Base-by-base conservation (phyloP, 2,113 vertebrate genomes). In the Otis tarda region DNA sequence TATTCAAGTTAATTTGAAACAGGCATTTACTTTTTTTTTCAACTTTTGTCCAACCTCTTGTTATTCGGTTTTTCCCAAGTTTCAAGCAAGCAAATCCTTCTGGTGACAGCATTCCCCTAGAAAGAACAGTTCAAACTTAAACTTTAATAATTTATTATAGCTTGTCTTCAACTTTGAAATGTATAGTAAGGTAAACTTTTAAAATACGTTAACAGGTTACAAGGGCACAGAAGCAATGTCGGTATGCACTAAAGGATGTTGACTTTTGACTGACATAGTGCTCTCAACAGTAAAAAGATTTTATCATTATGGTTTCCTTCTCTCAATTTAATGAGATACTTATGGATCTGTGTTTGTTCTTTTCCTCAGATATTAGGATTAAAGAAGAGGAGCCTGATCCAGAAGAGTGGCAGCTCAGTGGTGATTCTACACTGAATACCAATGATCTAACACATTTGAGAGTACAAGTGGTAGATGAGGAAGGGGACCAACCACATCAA, bases 331-430 rank as follows among this genome's bases (percentile, higher is more conserved):
- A 35, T 97, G 86, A 81, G 82, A 83, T 96, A 25, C 74, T 91
- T 96, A 95, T 53, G 50, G 69, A 97, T 97, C 49, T 68, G 24
- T 94, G 39, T 97, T 94, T 98, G 84, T 92, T 95, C 89, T 96
- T 97, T 87, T 95, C 85, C 91, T 96, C 97, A 99, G 99, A 98
- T 97, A 99, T 99, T 98, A 99, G 98, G 97, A 99, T 99, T 98
- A 99, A 99, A 97, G 99, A 98, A 97, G 98, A 99, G 97, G 99
- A 99, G 95, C 99, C 99, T 61, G 99, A 99, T 97, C 98, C 99
- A 55, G 99, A 99, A 97, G 99, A 99, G 87, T 99, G 99, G 99
- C 99, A 99, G 98, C 98, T 99, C 95, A 98, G 98, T 98, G 98
- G 98, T 52, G 99, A 99, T 98, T 99, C 99, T 81, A 99, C 99